Evolutionary conservation across 2,888 invertebrate species (phyloP), one percentile per base, ranked within the genome.

Genomic region (Cryptus armator): DNA sequence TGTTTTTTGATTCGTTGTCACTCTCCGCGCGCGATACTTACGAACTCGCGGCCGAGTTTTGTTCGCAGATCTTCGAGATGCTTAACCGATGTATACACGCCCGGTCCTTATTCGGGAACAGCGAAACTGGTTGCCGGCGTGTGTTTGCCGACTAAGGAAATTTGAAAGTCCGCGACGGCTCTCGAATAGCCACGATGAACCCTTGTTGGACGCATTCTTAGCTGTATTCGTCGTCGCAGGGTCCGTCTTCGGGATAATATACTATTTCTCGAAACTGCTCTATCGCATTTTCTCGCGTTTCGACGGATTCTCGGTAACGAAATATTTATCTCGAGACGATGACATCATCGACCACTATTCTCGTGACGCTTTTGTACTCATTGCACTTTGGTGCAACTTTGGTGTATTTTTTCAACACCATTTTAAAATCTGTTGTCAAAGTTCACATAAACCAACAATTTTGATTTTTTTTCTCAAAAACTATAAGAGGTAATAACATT

Each of bases 121-220:
- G 74, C 78, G 29, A 24, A 88, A 87, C 87, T 83, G 86, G 87
- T 87, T 85, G 87, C 77, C 77, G 46, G 62, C 56, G 77, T 64
- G 24, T 24, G 64, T 29, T 76, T 77, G 81, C 86, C 86, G 84
- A 77, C 86, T 88, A 88, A 88, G 86, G 87, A 88, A 87, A 88
- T 88, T 88, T 86, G 87, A 88, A 88, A 88, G 87, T 88, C 75
- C 64, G 64, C 59, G 43, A 56, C 64, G 46, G 29, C 59, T 32
- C 62, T 48, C 48, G 46, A 37, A 32, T 59, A 29, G 10, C 12
- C 46, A 12, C 77, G 74, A 79, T 77, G 76, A 77, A 84, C 84
- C 84, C 84, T 84, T 19, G 19, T 84, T 72, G 72, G 62, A 81
- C 84, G 81, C 80, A 81, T 81, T 84, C 77, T 81, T 53, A 32